Evolutionary conservation across 2,113 vertebrate genomes (phyloP).

Genomic region (Toxostoma redivivum): DNA sequence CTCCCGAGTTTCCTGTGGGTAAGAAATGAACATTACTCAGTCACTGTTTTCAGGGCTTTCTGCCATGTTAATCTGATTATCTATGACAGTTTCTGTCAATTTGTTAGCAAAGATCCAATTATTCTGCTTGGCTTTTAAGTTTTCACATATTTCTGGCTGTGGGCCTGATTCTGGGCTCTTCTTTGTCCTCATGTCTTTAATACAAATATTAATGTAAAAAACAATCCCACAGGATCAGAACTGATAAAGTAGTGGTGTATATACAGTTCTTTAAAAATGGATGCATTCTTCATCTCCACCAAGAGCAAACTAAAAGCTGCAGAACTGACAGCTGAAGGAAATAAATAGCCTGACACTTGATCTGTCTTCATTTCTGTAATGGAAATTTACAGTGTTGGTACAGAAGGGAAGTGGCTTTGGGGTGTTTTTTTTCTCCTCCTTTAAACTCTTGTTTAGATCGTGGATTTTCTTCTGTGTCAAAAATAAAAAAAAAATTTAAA

Average conservation of each 20-base stretch:
- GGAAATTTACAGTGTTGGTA: neutral
- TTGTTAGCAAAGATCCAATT: slow-evolving; percentile 55
- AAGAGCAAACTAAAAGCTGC: neutral
- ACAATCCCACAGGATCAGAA: neutral
- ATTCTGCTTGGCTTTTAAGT: slow-evolving; percentile 61
- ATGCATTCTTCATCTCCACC: neutral
- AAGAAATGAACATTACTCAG: slow-evolving; percentile 33
- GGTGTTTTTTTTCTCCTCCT: neutral
- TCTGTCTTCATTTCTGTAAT: neutral
- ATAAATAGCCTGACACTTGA: neutral
- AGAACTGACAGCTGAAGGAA: slow-evolving; percentile 1
- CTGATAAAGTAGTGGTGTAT: neutral
- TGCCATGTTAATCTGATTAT: slow-evolving; percentile 62
- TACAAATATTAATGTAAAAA: neutral
- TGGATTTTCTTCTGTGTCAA: neutral
- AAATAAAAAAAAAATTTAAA: neutral
- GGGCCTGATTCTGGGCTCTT: neutral
- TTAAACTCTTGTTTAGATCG: neutral
- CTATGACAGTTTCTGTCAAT: slow-evolving; percentile 42
- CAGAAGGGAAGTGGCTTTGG: neutral
- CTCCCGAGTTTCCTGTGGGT: neutral
- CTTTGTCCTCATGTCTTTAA: neutral
- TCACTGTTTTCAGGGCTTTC: slow-evolving; percentile 38
- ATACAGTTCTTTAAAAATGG: neutral
- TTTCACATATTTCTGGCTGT: slow-evolving; percentile 17